Evolutionary conservation across 2,113 vertebrate genomes (phyloP).

Genomic region (Conger conger): DNA sequence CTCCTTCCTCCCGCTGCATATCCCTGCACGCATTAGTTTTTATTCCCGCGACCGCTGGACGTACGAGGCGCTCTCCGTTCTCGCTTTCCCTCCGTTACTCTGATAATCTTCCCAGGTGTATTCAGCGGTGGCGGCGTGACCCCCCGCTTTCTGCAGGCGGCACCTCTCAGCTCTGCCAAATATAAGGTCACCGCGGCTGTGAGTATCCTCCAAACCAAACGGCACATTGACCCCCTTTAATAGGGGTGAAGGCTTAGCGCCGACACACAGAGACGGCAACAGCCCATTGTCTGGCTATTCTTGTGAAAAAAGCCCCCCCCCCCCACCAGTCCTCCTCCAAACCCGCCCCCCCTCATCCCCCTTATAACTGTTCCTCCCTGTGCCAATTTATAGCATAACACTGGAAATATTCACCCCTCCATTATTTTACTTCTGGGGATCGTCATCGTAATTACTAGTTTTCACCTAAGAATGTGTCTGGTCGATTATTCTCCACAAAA

Average conservation of each 20-base stretch:
- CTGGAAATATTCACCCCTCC: background rate
- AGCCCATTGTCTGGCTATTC: background rate
- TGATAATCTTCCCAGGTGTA: constrained; percentile 14
- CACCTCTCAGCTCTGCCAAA: background rate
- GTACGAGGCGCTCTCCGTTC: background rate
- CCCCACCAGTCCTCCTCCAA: background rate
- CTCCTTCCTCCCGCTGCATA: background rate
- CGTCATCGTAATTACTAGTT: constrained; percentile 12
- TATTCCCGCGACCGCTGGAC: too few relatives aligned
- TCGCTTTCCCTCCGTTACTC: background rate
- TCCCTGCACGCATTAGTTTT: background rate
- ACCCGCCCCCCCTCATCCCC: background rate
- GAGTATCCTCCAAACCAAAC: background rate
- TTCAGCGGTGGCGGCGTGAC: background rate
- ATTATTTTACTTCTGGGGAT: background rate
- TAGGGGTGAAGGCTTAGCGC: background rate
- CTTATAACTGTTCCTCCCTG: background rate
- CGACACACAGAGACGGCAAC: background rate
- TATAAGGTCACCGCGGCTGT: background rate
- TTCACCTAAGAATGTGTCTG: background rate
- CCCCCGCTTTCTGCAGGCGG: background rate
- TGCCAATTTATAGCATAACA: background rate
- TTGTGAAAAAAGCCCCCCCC: background rate
- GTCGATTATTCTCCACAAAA: background rate
- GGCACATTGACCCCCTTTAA: background rate